Evolutionary conservation across 2,888 invertebrate species (phyloP).

Genomic region (Mechanitis mazaeus): DNA sequence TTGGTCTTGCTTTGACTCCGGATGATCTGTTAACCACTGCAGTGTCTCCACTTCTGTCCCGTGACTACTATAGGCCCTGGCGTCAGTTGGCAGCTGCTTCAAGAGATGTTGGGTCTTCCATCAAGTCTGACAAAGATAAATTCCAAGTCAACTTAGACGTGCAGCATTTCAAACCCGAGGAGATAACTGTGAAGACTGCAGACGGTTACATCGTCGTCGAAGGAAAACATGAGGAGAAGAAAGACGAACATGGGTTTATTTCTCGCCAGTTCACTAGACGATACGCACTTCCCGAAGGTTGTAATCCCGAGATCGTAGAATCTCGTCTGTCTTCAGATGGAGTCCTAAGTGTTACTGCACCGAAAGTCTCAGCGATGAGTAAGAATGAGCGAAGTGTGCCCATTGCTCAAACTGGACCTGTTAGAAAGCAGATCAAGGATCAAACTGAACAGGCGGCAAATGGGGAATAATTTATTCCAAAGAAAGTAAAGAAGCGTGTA

Average conservation of each 20-base stretch:
- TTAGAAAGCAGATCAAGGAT: slow-evolving; percentile 49
- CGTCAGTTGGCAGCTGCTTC: slow-evolving; percentile 54
- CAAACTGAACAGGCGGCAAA: too few relatives aligned
- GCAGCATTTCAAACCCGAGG: slow-evolving; percentile 83
- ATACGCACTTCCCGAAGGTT: slow-evolving; percentile 82
- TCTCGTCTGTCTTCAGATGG: slow-evolving; percentile 85
- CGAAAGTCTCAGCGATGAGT: slow-evolving; percentile 47
- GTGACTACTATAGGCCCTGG: slow-evolving; percentile 54
- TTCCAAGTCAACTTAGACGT: slow-evolving; percentile 83
- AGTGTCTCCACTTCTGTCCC: slow-evolving; percentile 40
- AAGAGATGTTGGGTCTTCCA: slow-evolving; percentile 66
- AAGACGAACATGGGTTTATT: slow-evolving; percentile 82
- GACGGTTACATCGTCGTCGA: slow-evolving; percentile 82
- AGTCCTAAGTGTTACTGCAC: slow-evolving; percentile 81
- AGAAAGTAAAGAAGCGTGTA: too few relatives aligned
- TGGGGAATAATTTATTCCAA: too few relatives aligned
- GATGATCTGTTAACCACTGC: slow-evolving; percentile 51
- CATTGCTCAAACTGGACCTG: slow-evolving; percentile 50
- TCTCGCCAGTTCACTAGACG: slow-evolving; percentile 83
- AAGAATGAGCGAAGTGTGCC: slow-evolving; percentile 46
- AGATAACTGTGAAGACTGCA: slow-evolving; percentile 83
- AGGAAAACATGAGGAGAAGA: slow-evolving; percentile 85
- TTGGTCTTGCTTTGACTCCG: slow-evolving; percentile 55
- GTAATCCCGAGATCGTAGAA: slow-evolving; percentile 79
- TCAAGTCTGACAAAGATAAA: slow-evolving; percentile 75